These are phyloP conservation scores for Eulithis testata DNA, from an alignment of 2,888 invertebrate species.

Conservation along the genomic window DNA sequence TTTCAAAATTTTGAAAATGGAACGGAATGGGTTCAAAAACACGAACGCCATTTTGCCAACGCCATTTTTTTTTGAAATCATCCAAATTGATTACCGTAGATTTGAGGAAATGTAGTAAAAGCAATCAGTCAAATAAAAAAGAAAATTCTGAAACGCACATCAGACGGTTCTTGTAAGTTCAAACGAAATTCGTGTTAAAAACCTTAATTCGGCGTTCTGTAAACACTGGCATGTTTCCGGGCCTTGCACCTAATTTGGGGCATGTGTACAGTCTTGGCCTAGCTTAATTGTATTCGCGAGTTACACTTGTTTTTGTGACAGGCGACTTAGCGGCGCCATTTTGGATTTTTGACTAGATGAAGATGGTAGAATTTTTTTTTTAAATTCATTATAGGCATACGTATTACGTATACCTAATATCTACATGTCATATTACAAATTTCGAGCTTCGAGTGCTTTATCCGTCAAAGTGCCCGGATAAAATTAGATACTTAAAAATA, in stretches of 20 bases:
- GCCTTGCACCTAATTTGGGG: slow-evolving; percentile 10
- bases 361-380: background rate
- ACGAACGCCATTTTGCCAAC: no score
- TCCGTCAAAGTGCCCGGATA: no score
- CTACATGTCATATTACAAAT: no score
- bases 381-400: no score
- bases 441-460: no score
- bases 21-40: no score
- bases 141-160: no score
- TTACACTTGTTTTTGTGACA: slow-evolving; percentile 26
- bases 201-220: slow-evolving; percentile 11
- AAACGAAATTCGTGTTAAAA: slow-evolving; percentile 23
- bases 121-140: background rate
- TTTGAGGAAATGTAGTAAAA: background rate
- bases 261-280: slow-evolving; percentile 8
- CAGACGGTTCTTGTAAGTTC: background rate
- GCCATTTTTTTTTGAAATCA: no score
- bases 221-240: slow-evolving; percentile 26
- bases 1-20: no score
- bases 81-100: background rate
- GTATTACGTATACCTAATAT: no score
- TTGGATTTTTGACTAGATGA: slow-evolving; percentile 6
- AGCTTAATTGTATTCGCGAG: slow-evolving; percentile 26
- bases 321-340: slow-evolving; percentile 24
- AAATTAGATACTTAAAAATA: no score